A percentile compares a stretch with the other conserved stretches of the same genome.
Evolutionary conservation across 2,113 vertebrate species (phyloP).

Genomic region (Gulo gulo): DNA sequence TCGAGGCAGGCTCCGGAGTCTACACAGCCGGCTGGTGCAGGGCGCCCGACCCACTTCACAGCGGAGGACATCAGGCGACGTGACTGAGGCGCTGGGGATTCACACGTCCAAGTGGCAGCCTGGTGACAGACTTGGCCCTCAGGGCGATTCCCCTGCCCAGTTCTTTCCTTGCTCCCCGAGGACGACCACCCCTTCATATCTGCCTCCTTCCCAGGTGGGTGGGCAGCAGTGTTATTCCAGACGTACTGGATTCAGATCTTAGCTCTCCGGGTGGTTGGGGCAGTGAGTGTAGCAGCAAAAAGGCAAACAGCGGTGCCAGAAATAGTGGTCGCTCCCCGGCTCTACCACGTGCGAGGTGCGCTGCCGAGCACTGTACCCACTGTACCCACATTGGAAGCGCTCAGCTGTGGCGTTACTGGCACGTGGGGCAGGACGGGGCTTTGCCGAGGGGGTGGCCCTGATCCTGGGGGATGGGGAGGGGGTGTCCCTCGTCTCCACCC

Average conservation of each 20-base stretch:
- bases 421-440: rapidly evolving
- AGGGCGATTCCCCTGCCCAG: rapidly evolving
- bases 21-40: rapidly evolving
- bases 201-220: not conserved
- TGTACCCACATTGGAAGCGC: rapidly evolving
- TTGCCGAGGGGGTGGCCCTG: not conserved
- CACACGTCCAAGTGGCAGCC: not conserved
- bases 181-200: rapidly evolving
- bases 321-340: not conserved
- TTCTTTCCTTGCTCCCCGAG: not conserved
- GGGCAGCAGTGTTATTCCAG: not conserved
- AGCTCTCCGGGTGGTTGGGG: not conserved
- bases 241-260: not conserved
- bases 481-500: not conserved
- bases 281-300: not conserved
- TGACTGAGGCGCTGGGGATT: not conserved
- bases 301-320: not conserved
- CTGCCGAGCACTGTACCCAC: rapidly evolving
- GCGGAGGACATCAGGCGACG: not conserved
- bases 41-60: not conserved
- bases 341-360: rapidly evolving
- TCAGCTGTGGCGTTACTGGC: rapidly evolving
- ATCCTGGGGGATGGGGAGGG: not conserved
- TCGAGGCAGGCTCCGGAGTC: rapidly evolving
- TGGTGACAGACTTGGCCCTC: not conserved